Evolutionary conservation across 2,888 invertebrate species (phyloP), one percentile per base, ranked within the genome.

Genomic region (Hyposoter dolosus): DNA sequence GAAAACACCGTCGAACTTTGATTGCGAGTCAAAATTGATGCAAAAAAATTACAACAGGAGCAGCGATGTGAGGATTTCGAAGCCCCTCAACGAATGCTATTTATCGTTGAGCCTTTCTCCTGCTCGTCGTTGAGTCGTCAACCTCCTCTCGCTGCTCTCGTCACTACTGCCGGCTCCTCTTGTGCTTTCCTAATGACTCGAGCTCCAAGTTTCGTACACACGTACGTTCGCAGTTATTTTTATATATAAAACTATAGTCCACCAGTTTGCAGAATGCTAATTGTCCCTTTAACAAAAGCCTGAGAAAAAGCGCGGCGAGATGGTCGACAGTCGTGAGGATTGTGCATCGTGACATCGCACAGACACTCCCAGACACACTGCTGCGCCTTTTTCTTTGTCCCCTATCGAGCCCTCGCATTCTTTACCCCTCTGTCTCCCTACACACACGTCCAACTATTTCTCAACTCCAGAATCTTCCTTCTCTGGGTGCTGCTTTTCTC

Each of bases 251-350:
- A 75, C 45, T 47, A 80, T 19, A 72, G 76, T 83, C 83, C 40
- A 78, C 75, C 88, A 85, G 85, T 86, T 89, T 88, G 87, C 89
- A 88, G 89, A 91, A 91, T 90, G 89, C 89, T 89, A 90, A 91
- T 90, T 91, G 90, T 90, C 88, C 85, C 87, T 89, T 88, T 85
- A 89, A 91, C 88, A 90, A 90, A 89, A 88, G 87, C 83, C 56
- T 85, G 40, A 83, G 84, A 76, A 77, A 71, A 76, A 79, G 74
- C 40, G 77, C 40, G 82, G 15, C 72, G 53, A 60, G 71, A 78
- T 80, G 69, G 86, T 72, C 72, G 74, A 82, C 60, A 35, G 76
- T 83, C 68, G 53, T 80, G 76, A 63, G 60, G 76, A n/a, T 32
- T 75, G 76, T 69, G 76, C 45, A 69, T 40, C 63, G 60, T 40